Evolutionary conservation across 2,797 vertebrate genomes (phyloP), one percentile per base, ranked within the genome.

Genomic region (Manis crassicaudata): DNA sequence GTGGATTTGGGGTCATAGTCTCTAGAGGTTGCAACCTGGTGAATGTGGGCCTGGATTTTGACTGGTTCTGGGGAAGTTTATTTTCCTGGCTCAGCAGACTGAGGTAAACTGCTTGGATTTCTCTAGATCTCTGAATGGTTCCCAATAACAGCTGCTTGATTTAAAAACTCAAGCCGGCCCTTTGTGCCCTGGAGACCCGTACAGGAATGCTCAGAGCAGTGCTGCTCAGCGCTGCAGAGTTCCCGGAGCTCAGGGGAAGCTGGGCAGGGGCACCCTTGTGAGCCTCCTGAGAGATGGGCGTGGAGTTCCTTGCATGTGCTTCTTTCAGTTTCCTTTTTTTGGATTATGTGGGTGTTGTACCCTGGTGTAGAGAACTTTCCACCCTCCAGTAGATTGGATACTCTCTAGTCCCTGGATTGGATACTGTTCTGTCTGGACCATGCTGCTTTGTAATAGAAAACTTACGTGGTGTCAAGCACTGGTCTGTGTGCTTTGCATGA

Each of bases 81-180:
- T 73, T 90, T 94, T 65, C 56, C 35, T n/a, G 84, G 50, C n/a
- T 52, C 32, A 67, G 3, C 29, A 32, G 10, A 43, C 52, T 62
- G 60, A 58, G 56, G 70, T 25, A 25, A 76, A 10, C 63, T 86
- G 56, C 70, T 84, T 92, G 46, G 27, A 93, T 81, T 81, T 65
- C 60, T 90, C 25, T 82, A 46, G 40, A 40, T 80, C 75, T 83
- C 72, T 37, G 27, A 14, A 6, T 88, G 50, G 37, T 50, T 94
- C 46, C 27, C 23, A 86, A 11, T 56, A 83, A 35, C 6, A 40
- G 58, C 20, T 80, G 29, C 35, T 20, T 85, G 87, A 65, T 72
- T 82, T 72, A 79, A 84, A 88, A 82, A 67, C 70, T 23, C 68
- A 50, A 50, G 76, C n/a, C 23, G 58, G 32, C 37, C 7, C 5